phyloP scores from a whole-genome alignment of 2,888 invertebrate species.

The Carterocephalus palaemon region DNA sequence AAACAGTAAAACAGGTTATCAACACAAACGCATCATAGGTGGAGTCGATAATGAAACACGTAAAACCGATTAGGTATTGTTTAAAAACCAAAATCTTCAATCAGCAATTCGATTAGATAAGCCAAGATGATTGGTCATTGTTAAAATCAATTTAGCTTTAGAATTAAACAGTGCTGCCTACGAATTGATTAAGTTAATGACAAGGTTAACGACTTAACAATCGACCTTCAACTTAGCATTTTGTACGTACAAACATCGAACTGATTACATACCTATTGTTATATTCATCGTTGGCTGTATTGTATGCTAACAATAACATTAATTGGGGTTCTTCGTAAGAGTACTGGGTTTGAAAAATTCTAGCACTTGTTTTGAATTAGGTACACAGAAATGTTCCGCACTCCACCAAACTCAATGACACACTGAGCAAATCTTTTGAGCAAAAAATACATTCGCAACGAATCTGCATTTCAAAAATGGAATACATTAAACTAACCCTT shows the following conservation, averaged over 20 bases:
- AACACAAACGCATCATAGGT: too few species aligned
- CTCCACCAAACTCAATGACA: slow-evolving; percentile 55
- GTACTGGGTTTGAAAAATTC: slow-evolving; percentile 10
- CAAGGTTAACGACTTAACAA: too few species aligned
- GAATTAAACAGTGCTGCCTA: background rate
- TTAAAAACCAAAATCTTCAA: too few species aligned
- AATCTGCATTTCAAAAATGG: slow-evolving; percentile 56
- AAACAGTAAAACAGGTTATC: too few species aligned
- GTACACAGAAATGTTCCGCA: slow-evolving; percentile 41
- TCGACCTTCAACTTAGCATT: too few species aligned
- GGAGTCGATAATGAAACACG: too few species aligned
- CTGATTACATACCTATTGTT: slow-evolving; percentile 24
- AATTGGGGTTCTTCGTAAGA: slow-evolving; percentile 13
- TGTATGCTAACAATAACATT: slow-evolving; percentile 9
- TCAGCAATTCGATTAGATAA: too few species aligned
- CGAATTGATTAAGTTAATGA: slow-evolving; percentile 15
- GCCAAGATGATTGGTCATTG: too few species aligned
- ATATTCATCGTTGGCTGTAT: background rate
- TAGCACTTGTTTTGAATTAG: slow-evolving; percentile 20
- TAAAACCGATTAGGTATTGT: too few species aligned
- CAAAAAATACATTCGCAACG: slow-evolving; percentile 53
- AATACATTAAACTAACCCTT: slow-evolving; percentile 72
- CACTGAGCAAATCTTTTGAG: slow-evolving; percentile 52
- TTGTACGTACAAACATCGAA: slow-evolving; percentile 4
- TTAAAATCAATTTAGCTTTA: background rate